These are phyloP conservation scores for Eulemur mongoz DNA, from an alignment of 2,797 vertebrate species.

Conservation along the genomic window DNA sequence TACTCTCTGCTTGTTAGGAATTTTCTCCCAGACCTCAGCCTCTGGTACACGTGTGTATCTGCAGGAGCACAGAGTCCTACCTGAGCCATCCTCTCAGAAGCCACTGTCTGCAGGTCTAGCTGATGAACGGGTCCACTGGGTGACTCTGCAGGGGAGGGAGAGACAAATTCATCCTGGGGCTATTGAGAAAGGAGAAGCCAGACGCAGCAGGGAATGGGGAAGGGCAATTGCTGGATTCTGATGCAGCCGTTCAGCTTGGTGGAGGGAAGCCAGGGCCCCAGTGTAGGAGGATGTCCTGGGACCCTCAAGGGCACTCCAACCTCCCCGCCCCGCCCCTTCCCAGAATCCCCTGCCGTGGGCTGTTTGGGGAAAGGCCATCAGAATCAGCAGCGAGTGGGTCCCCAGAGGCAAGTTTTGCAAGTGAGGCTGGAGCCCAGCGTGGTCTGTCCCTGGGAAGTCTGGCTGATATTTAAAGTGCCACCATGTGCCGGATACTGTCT, in stretches of 20 bases:
- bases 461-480: neutral
- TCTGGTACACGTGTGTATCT: neutral
- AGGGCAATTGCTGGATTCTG: neutral
- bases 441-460: neutral
- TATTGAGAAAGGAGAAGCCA: neutral
- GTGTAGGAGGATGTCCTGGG: too few species aligned
- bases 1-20: slow-evolving; percentile 40
- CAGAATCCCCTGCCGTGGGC: neutral
- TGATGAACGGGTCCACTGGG: neutral
- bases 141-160: neutral
- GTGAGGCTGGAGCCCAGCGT: neutral
- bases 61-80: neutral
- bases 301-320: neutral
- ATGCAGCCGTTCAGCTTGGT: neutral
- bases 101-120: neutral
- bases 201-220: neutral
- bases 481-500: neutral
- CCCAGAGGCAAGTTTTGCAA: neutral
- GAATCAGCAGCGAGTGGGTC: neutral
- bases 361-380: neutral
- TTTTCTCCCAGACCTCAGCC: neutral
- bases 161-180: neutral
- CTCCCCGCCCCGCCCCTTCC: neutral
- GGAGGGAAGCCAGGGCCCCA: neutral
- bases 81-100: neutral